Base-by-base conservation (phyloP, 2,888 invertebrate species). In the Andrena bicolor region DNA sequence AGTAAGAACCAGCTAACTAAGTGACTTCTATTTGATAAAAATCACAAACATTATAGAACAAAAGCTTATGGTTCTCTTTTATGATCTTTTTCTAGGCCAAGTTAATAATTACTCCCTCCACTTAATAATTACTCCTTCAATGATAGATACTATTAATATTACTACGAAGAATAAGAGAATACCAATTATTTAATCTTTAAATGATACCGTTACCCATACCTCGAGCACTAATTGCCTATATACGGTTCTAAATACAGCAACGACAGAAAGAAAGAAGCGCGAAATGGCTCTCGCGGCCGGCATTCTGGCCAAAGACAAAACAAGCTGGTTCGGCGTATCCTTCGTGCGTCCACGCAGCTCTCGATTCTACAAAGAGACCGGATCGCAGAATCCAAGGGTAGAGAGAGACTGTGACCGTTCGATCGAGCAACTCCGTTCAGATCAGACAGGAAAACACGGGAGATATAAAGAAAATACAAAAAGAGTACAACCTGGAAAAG, bases 331-430 rank as follows among this genome's bases (percentile, higher is more conserved):
- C 0, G 58, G 20, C 49, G 65, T 73, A 73, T 65, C 72, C 28
- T 60, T 65, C 41, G 49, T 60, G 73, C 77, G 60, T 73, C 65
- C 73, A 66, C 77, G 35, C 35, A 35, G 1, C 30, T 60, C 30
- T 60, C 28, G 30, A 73, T 65, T 58, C 49, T 48, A 70, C 13
- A 26, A 76, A 64, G 26, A 41, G 26, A 26, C 23, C 13, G 61
- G 16, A 20, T 23, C 20, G 61, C 20, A 30, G 53, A 71, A 16
- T 13, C 61, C 2, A 28, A 28, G 20, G 49, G 10, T 7, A 26
- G 16, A 7, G 8, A 16, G 63, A 30, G 20, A 7, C 13, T 5
- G 23, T 28, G 10, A 16, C 13, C 28, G 26, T 51, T 58, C 58
- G 35, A 72, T 35, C 49, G 7, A 35, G 35, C 56, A 53, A 23